phyloP scores from a whole-genome alignment of 2,797 vertebrate genomes.

The Mormyrops boulengeri region DNA sequence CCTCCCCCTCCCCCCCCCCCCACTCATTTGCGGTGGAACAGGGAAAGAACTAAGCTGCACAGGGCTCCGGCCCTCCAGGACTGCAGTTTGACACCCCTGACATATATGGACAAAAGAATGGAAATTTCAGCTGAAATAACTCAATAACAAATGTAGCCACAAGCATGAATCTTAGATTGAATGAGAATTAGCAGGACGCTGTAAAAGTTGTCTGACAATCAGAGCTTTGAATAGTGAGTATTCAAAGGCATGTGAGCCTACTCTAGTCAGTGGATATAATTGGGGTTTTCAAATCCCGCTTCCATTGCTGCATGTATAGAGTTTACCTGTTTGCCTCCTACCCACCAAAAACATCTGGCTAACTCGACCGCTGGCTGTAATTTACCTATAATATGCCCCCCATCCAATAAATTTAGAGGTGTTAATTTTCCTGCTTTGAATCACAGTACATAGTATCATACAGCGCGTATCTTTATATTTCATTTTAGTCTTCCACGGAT shows the following conservation, averaged over 20 bases:
- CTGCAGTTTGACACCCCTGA: no score
- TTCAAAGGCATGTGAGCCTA: background rate
- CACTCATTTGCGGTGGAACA: no score
- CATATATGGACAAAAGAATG: background rate
- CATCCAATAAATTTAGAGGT: background rate
- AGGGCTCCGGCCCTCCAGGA: no score
- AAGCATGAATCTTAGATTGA: background rate
- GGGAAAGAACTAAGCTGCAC: no score
- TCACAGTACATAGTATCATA: background rate
- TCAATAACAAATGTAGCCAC: background rate
- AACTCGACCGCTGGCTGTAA: background rate
- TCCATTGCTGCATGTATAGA: background rate
- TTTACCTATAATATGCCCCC: background rate
- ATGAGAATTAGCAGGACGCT: background rate
- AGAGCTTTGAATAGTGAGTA: background rate
- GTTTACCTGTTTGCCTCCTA: background rate
- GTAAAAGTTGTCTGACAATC: background rate
- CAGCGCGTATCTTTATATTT: background rate
- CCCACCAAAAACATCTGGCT: background rate
- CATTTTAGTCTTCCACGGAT: background rate
- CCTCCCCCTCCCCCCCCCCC: no score
- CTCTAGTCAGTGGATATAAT: background rate
- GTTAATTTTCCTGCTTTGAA: background rate
- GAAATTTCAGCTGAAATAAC: background rate
- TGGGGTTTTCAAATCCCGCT: background rate